A percentile compares a stretch with the other conserved stretches of the same genome.
Conservation (phyloP, 2,888 invertebrate species). For the Morpho achilles region DNA sequence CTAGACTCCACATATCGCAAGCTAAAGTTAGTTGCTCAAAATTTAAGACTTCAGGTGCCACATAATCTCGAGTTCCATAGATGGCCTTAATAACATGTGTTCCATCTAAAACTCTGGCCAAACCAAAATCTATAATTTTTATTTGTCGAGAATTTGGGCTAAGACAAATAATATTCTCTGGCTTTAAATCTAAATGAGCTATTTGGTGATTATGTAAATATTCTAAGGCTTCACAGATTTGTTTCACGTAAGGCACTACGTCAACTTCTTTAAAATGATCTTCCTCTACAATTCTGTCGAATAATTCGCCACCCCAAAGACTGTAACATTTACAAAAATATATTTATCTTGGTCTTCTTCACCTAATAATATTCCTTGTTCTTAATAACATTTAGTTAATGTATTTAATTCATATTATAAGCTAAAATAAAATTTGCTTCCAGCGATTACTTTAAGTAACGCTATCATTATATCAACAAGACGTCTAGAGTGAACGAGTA, state of each 20-base stretch:
- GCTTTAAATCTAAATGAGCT: slow-evolving; percentile 95
- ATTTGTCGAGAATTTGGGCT: slow-evolving; percentile 90
- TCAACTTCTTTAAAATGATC: slow-evolving; percentile 87
- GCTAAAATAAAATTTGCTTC: no score
- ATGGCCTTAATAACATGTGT: slow-evolving; percentile 56
- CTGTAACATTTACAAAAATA: slow-evolving; percentile 66
- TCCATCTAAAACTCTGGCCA: slow-evolving; percentile 73
- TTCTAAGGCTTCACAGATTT: slow-evolving; percentile 93
- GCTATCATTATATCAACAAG: no score
- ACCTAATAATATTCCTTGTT: background rate
- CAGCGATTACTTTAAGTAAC: no score
- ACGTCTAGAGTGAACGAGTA: no score
- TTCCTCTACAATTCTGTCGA: slow-evolving; percentile 95
- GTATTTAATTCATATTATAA: no score
- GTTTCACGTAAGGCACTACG: slow-evolving; percentile 90
- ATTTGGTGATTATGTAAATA: slow-evolving; percentile 93
- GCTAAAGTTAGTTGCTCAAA: slow-evolving; percentile 91
- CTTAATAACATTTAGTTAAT: no score
- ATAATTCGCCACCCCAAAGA: slow-evolving; percentile 95
- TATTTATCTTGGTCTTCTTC: background rate
- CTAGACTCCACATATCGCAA: slow-evolving; percentile 97
- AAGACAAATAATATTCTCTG: slow-evolving; percentile 96
- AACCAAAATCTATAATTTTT: slow-evolving; percentile 96
- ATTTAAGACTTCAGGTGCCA: slow-evolving; percentile 94
- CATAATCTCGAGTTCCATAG: slow-evolving; percentile 95